These are phyloP conservation scores for Drosophila mettleri DNA, from an alignment of 2,888 invertebrate species.

Conservation along the genomic window DNA sequence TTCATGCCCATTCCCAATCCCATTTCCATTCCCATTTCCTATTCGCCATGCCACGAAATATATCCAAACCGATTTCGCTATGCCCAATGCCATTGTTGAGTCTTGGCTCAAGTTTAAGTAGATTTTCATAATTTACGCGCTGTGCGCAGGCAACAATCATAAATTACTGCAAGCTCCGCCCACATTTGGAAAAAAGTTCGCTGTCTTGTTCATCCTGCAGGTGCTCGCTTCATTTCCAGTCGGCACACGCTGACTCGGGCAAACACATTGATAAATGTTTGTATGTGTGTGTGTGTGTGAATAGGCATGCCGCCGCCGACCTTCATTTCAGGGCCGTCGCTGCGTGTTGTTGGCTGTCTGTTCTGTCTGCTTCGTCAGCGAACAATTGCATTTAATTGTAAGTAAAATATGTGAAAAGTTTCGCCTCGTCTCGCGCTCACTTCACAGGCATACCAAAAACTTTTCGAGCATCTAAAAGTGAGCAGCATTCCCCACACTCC, in stretches of 20 bases:
- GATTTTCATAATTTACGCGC: conserved; percentile 80
- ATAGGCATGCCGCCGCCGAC: conserved; percentile 9
- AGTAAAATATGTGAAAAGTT: conserved; percentile 80
- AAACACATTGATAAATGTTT: background rate
- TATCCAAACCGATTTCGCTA: background rate
- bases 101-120: conserved; percentile 72
- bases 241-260: conserved; percentile 20
- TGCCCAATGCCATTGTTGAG: conserved; percentile 22
- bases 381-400: conserved; percentile 81
- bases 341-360: conserved; percentile 9
- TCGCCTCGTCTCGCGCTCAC: conserved; percentile 30
- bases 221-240: conserved; percentile 36
- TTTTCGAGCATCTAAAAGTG: conserved; percentile 66
- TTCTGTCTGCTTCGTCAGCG: conserved; percentile 22
- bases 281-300: background rate
- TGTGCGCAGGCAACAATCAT: conserved; percentile 64
- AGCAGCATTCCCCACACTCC: background rate
- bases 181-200: background rate
- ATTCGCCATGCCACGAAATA: background rate
- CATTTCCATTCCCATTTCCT: background rate
- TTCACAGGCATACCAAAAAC: conserved; percentile 46
- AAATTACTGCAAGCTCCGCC: conserved; percentile 63
- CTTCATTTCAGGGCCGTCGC: conserved; percentile 34
- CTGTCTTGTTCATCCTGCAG: conserved; percentile 4
- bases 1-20: conserved; percentile 3